Evolutionary conservation across 2,888 invertebrate genomes (phyloP), one percentile per base, ranked within the genome.

Genomic region (Philonicus albiceps): DNA sequence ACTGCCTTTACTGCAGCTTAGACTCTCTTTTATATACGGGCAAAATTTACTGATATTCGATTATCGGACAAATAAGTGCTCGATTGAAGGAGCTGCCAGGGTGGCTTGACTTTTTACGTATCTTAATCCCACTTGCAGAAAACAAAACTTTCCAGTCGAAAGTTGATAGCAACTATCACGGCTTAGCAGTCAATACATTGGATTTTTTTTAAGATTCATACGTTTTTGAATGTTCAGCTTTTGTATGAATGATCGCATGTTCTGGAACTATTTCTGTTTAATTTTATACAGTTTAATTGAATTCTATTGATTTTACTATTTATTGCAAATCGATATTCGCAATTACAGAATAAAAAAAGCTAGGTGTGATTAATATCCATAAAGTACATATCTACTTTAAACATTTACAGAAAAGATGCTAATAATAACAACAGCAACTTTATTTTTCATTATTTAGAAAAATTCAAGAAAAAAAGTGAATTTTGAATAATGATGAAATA

Each of bases 41-140:
- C 7, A 3, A 27, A 55, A 8, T 81, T 81, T 19, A 27, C 19
- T 78, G 78, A 74, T 78, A 78, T 49, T 49, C 11, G 27, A 19
- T 27, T 22, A 40, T 40, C 22, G 30, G 64, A 8, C 2, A 22
- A 27, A 76, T 19, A 22, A 49, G 13, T 30, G 49, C 30, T 78
- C 30, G 49, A 76, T 43, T 78, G 22, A 16, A 64, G 11, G 7
- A 64, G 49, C 30, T 76, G 7, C 4, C 40, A 40, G 40, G 43
- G 16, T 37, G n/a, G 40, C 27, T 22, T 40, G 19, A n/a, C 19
- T 7, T 53, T 53, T 53, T 53, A 19, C 49, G 13, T 78, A 78
- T 78, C 78, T 78, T 78, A 78, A 78, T 78, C 76, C 40, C 27
- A n/a, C n/a, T 11, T 30, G 27, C 11, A 27, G 64, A 78, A 78